Percentiles rank a stretch among this genome's conserved stretches.
These are phyloP conservation scores for Neotoma lepida DNA, from an alignment of 2,113 vertebrate species.

Conservation along the genomic window DNA sequence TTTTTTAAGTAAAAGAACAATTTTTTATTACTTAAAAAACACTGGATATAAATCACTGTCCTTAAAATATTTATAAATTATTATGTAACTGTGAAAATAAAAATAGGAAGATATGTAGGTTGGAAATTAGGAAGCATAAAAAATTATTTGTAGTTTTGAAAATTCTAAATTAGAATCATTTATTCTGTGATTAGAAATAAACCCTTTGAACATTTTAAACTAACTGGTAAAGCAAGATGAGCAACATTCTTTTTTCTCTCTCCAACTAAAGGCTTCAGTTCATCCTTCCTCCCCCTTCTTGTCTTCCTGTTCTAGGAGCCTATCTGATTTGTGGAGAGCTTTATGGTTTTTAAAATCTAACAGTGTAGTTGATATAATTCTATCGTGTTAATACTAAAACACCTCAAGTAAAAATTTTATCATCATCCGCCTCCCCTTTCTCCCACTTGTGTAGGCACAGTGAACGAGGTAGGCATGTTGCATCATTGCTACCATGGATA, in stretches of 20 bases:
- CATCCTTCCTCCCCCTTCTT: not conserved
- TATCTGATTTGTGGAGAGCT: slow-evolving; percentile 41
- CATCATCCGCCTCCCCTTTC: slow-evolving; percentile 75
- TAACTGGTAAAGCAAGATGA: slow-evolving; percentile 11
- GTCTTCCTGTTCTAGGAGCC: not conserved
- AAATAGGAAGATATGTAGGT: slow-evolving; percentile 70
- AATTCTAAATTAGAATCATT: slow-evolving; percentile 67
- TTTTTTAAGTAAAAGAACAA: slow-evolving; percentile 13
- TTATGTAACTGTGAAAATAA: slow-evolving; percentile 74
- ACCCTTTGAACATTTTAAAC: slow-evolving; percentile 43
- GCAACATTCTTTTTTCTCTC: slow-evolving; percentile 51
- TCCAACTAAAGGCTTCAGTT: not conserved
- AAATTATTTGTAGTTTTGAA: slow-evolving; percentile 70
- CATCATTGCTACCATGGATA: slow-evolving; percentile 90
- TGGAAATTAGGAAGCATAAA: slow-evolving; percentile 73
- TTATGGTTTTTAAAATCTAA: slow-evolving; percentile 60
- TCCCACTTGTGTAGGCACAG: slow-evolving; percentile 81
- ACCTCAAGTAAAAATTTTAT: slow-evolving; percentile 76
- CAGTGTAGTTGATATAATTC: slow-evolving; percentile 63
- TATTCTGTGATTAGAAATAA: slow-evolving; percentile 68
- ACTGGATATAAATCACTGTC: slow-evolving; percentile 47
- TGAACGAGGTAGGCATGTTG: slow-evolving; percentile 85
- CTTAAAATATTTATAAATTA: slow-evolving; percentile 71
- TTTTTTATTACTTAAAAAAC: not conserved
- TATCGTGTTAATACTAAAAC: slow-evolving; percentile 70